Evolutionary conservation across 1,140 invertebrate genomes (phyloP), one percentile per base, ranked within the genome.

Genomic region (Riptortus pedestris): DNA sequence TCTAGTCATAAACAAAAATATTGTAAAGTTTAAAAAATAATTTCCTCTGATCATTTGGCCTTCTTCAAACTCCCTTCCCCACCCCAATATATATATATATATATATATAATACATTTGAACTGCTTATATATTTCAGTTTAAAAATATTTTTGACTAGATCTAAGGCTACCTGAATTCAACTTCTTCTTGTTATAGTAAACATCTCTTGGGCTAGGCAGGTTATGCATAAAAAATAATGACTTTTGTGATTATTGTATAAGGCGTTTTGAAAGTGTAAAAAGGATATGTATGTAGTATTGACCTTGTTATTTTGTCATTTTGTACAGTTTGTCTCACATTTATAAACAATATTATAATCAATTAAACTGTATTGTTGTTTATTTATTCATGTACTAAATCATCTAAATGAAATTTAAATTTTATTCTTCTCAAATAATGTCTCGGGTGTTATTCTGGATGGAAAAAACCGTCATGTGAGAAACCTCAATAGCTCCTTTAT

Each of bases 241-340:
- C 18, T 20, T 47, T 20, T 47, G 22, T 20, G 7, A 47, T 47
- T n/a, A 22, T 47, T 20, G 22, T 47, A 20, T 47, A 20, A 20
- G 45, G 45, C n/a, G 45, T 47, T 20, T 47, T 20, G 45, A 20
- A n/a, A n/a, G 2, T 47, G 22, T 47, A 51, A 63, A 62, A 63
- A 63, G 20, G 48, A 31, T 52, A 20, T 51, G 47, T 63, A 63
- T 63, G 60, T 47, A 47, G 47, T 63, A n/a, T 28, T 63, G 62
- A 63, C 48, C 20, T 63, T 63, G 62, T 52, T 51, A 63, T 28
- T 48, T 16, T 63, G 62, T 63, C 62, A 63, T 52, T 62, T 63
- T 63, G 62, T 63, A 63, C 62, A 63, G 62, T 63, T 63, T 63
- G 62, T 63, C 62, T 63, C 62, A 63, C 62, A 63, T 63, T 63